These are phyloP conservation scores for Bos indicus DNA, from an alignment of 2,113 vertebrate species.

Conservation along the genomic window DNA sequence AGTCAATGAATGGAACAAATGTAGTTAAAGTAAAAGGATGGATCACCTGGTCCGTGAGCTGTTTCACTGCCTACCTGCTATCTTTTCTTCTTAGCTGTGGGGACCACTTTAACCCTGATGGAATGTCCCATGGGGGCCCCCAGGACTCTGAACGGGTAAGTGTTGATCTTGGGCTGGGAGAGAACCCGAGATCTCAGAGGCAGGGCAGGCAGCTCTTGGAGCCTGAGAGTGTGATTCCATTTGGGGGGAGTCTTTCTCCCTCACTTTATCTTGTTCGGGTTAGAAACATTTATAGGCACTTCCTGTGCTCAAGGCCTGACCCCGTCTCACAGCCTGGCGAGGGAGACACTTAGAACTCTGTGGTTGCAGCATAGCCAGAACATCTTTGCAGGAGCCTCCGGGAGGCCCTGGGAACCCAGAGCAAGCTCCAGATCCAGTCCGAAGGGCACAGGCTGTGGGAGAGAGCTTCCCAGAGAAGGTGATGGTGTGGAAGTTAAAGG, in stretches of 20 bases:
- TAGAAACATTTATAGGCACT: background rate
- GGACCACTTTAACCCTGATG: conserved; percentile 89
- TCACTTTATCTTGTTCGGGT: background rate
- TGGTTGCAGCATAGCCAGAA: background rate
- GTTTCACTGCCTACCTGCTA: background rate
- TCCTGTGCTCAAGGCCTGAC: background rate
- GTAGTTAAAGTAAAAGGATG: background rate
- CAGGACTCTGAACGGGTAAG: conserved; percentile 87
- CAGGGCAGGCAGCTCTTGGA: background rate
- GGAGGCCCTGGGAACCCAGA: background rate
- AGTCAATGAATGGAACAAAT: background rate
- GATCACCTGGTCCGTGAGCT: background rate
- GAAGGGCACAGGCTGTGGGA: background rate
- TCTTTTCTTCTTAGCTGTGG: conserved; percentile 84
- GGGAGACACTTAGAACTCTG: background rate
- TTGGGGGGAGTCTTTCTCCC: background rate
- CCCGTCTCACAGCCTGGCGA: background rate
- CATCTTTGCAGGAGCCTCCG: background rate
- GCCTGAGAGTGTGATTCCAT: background rate
- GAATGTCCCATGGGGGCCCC: conserved; percentile 86
- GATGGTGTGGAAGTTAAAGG: background rate
- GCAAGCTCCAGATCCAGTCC: background rate
- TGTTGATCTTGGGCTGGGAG: background rate
- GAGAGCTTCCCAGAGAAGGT: background rate
- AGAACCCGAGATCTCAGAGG: background rate